Evolutionary conservation across 2,888 invertebrate species (phyloP).

Genomic region (Sinopyrophorus schimmeli): DNA sequence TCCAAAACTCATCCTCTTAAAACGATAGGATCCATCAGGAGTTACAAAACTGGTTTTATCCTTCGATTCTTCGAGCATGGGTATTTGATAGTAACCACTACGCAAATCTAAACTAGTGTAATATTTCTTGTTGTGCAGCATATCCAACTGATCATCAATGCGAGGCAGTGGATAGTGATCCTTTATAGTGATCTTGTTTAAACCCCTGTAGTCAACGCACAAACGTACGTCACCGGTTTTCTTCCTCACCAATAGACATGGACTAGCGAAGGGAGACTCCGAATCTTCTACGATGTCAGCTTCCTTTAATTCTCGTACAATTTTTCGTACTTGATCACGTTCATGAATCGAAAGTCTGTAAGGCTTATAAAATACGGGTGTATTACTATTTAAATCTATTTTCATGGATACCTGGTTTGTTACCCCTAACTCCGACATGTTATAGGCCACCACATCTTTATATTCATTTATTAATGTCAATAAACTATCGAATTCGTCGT

Average conservation of each 20-base stretch:
- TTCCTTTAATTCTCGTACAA: conserved; percentile 32
- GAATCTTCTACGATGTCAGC: conserved; percentile 22
- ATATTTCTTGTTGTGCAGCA: conserved; percentile 33
- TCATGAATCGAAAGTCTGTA: conserved; percentile 38
- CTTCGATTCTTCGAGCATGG: conserved; percentile 35
- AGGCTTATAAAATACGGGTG: conserved; percentile 38
- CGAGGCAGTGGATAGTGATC: conserved; percentile 43
- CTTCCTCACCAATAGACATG: conserved; percentile 38
- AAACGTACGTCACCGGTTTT: conserved; percentile 36
- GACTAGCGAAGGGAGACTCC: conserved; percentile 39
- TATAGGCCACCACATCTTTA: conserved; percentile 24
- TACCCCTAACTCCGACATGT: conserved; percentile 26
- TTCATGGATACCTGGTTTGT: conserved; percentile 33
- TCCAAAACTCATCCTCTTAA: conserved; percentile 45
- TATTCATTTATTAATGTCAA: conserved; percentile 13
- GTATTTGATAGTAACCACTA: conserved; percentile 44
- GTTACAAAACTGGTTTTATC: conserved; percentile 44
- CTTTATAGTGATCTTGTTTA: conserved; percentile 43
- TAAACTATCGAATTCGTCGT: not conserved
- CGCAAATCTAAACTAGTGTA: conserved; percentile 43
- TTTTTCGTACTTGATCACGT: conserved; percentile 32
- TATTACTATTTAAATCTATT: conserved; percentile 33
- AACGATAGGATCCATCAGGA: conserved; percentile 43
- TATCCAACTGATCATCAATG: conserved; percentile 42
- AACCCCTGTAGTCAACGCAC: conserved; percentile 39